phyloP scores from a whole-genome alignment of 2,888 invertebrate species.

The Trimorus sp. region DNA sequence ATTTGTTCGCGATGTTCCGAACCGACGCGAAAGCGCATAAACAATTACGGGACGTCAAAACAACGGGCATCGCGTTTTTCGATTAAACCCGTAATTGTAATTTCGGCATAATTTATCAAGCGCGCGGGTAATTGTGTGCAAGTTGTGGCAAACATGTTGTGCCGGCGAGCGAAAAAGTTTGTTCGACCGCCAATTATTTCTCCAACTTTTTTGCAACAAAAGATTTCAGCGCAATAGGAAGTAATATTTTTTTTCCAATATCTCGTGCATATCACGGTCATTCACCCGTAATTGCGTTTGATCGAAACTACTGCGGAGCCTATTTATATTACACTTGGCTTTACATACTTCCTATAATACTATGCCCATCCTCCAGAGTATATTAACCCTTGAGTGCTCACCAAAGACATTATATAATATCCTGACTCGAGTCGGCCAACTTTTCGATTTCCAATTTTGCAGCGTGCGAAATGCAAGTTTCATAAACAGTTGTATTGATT shows the following conservation, averaged over 20 bases:
- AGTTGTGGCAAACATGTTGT: slow-evolving; percentile 7
- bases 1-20: no score
- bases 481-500: no score
- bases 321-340: slow-evolving; percentile 65
- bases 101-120: slow-evolving; percentile 6
- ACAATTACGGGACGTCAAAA: no score
- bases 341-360: slow-evolving; percentile 55
- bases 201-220: slow-evolving; percentile 26
- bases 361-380: slow-evolving; percentile 23
- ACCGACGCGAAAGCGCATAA: no score
- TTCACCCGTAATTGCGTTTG: slow-evolving; percentile 55
- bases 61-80: no score
- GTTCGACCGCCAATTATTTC: slow-evolving; percentile 11
- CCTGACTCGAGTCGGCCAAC: neutral
- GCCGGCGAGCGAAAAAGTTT: slow-evolving; percentile 12
- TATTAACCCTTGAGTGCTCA: slow-evolving; percentile 42
- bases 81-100: neutral
- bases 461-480: no score
- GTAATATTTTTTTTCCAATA: slow-evolving; percentile 39
- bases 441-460: no score
- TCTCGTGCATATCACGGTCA: slow-evolving; percentile 40
- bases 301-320: slow-evolving; percentile 48
- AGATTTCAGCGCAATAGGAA: slow-evolving; percentile 30
- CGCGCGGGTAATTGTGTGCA: neutral
- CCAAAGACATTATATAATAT: slow-evolving; percentile 15